Evolutionary conservation across 1,140 invertebrate species (phyloP), one percentile per base, ranked within the genome.

Genomic region (Brachionus sp.): DNA sequence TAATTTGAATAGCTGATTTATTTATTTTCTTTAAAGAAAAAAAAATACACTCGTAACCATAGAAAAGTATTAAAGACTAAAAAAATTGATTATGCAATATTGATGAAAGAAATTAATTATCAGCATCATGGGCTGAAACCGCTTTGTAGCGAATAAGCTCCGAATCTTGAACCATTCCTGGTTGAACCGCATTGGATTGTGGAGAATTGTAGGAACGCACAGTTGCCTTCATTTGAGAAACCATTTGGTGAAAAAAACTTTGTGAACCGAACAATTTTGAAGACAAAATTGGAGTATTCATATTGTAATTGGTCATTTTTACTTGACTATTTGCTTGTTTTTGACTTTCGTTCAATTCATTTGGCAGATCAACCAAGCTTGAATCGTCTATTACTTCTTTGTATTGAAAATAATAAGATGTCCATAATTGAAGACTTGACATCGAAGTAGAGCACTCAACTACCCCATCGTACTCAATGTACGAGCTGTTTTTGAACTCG

Each of bases 401-500:
- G 5, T 70, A 70, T 33, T 70, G 66, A 35, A 70, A 70, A 35
- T 70, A 70, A 19, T 70, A 70, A 9, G 66, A 10, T 70, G 66
- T 70, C 66, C 66, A 70, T 44, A 70, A 39, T 70, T 70, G 66
- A n/a, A 70, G 16, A 16, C 66, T 70, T 42, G 66, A 42, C 66
- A 70, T 70, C 19, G 66, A 37, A 10, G 66, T 70, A 9, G 66
- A 70, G 9, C 66, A 70, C n/a, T 70, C 66, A 16, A 70, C 66
- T 19, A 70, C 66, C 19, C 66, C 66, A 39, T 70, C 66, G 35
- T 39, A 70, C 37, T 70, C 66, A 37, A 70, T 70, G 19, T 70
- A 70, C 33, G 66, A 37, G 3, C 66, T 95, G 90, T 99, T 99
- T 80, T 93, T 91, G 89, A 95, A 99, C 68, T 95, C 90, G 66